Base-by-base conservation (phyloP, 2,113 vertebrate species). In the Aphyosemion australe region DNA sequence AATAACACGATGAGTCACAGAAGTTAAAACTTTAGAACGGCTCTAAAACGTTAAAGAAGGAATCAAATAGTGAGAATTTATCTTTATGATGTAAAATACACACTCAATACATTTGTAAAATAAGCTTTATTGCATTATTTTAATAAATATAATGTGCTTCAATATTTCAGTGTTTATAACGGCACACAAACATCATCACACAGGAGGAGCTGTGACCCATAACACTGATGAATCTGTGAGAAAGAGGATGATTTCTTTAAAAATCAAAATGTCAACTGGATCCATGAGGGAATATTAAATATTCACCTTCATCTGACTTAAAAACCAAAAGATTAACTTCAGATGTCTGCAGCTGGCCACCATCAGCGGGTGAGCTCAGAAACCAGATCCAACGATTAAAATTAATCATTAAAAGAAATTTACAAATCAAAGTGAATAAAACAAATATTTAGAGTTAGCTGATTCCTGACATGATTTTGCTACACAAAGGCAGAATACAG, bases 71-170 rank as follows among this genome's bases (percentile, higher is more conserved):
- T 64, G 12, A 52, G 4, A 74, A 34, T 46, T 55, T 41, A 20
- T 2, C 31, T 50, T 70, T 63, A 34, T 26, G 26, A 26, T 2
- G 26, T 26, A 26, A 26, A 26, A 26, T 26, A 26, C 26, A 26
- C 3, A 26, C 26, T 5, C 3, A 26, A 5, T 26, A 26, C 26
- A 26, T 26, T 26, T 26, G 26, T 26, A 26, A 64, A 76, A 74
- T 12, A 32, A 61, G 8, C 39, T 78, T 88, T 80, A 87, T 72
- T 84, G 61, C 53, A 53, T 74, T 72, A 39, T 74, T 61, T 16
- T 59, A 57, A 45, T 6, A 48, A 20, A 72, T 19, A 32, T 37
- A 57, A 26, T 26, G 26, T 54, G 64, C 59, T 58, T 31, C 0
- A 45, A 34, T 16, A 47, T 13, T 58, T 52, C 26, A 60, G 37